phyloP scores from a whole-genome alignment of 2,888 invertebrate genomes.

The Leptura quadrifasciata region DNA sequence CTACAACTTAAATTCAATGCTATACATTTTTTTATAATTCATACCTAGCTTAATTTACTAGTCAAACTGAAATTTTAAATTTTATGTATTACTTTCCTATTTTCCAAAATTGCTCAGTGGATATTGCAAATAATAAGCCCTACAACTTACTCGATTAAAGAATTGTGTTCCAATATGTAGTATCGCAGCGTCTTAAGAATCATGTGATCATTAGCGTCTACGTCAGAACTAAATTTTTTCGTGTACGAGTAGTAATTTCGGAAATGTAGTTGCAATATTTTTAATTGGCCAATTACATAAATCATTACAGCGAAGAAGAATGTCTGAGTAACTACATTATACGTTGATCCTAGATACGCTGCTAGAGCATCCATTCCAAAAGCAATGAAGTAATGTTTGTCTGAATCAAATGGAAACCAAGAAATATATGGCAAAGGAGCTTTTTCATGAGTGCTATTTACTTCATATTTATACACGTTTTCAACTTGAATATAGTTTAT shows the following conservation, averaged over 20 bases:
- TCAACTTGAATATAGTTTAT: not conserved
- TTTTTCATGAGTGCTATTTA: not conserved
- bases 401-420: conserved; percentile 36
- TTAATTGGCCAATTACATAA: conserved; percentile 28
- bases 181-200: not conserved
- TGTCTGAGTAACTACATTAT: conserved; percentile 13
- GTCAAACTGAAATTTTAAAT: too few relatives aligned
- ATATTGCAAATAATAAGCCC: too few relatives aligned
- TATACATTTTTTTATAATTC: too few relatives aligned
- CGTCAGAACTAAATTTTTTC: not conserved
- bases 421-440: not conserved
- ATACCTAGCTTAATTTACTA: too few relatives aligned
- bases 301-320: conserved; percentile 26
- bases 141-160: not conserved
- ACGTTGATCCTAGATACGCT: conserved; percentile 13
- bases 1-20: too few relatives aligned
- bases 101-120: too few relatives aligned
- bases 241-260: not conserved
- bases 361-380: not conserved
- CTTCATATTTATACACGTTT: not conserved
- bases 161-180: not conserved
- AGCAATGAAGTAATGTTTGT: not conserved
- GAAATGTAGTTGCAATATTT: conserved; percentile 11
- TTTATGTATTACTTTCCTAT: too few relatives aligned
- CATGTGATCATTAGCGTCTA: not conserved